These are phyloP conservation scores for Strix uralensis DNA, from an alignment of 2,113 vertebrate species.

Conservation along the genomic window DNA sequence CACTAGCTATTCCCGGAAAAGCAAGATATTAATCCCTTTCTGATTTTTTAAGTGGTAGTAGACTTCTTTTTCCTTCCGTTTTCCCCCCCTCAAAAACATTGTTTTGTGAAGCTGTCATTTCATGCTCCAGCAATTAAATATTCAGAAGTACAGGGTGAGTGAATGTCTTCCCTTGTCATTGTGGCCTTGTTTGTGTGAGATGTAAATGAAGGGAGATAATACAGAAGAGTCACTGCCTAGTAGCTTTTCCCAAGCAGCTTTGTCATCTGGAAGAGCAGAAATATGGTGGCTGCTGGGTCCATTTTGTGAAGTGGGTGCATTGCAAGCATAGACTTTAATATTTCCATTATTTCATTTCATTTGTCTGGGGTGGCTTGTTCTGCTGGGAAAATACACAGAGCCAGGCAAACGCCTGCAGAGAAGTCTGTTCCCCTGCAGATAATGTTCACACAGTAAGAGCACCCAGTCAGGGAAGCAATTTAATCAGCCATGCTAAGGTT, in stretches of 20 bases:
- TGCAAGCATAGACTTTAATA: background rate
- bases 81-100: background rate
- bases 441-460: constrained; percentile 19
- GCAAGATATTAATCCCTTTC: constrained; percentile 1
- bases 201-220: constrained; percentile 39
- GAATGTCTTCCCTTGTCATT: constrained; percentile 6
- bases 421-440: constrained; percentile 46
- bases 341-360: background rate
- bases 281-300: background rate
- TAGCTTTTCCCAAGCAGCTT: constrained; percentile 12
- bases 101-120: constrained; percentile 22
- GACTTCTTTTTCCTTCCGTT: background rate
- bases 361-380: background rate
- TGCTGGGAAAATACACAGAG: background rate
- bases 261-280: background rate
- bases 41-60: background rate
- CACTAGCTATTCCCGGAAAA: background rate
- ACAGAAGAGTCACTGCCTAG: background rate
- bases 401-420: constrained; percentile 29
- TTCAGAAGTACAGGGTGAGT: constrained; percentile 28
- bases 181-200: constrained; percentile 41
- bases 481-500: constrained; percentile 5
- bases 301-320: background rate
- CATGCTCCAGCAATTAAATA: constrained; percentile 32
- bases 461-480: constrained; percentile 33